Base-by-base conservation (phyloP, 2,797 vertebrate genomes). In the Lagorchestes hirsutus region DNA sequence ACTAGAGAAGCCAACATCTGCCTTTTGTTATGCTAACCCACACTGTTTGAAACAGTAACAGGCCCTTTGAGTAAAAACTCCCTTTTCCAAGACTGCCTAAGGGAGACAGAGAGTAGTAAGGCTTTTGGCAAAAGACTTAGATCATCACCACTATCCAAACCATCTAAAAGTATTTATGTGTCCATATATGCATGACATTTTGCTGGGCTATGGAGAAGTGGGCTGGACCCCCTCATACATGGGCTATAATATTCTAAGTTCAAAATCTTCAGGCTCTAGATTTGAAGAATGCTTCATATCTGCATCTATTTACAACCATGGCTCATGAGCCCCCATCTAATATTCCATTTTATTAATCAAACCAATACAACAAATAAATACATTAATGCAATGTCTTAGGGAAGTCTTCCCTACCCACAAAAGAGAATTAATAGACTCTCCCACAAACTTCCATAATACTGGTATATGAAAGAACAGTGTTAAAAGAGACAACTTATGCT, bases 11-110 rank as follows among this genome's bases (percentile, higher is more conserved):
- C 93, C 95, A 97, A 97, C 97, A 97, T 97, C 97, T 98, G 97
- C 93, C 98, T 98, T 98, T 97, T 97, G 97, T 97, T 98, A 97
- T 97, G 96, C 93, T 97, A 96, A 93, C 22, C 16, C 95, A 97
- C 93, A 94, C 31, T 96, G 93, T 96, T 93, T 93, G 56, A 96
- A 98, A 95, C 90, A 97, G 91, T 97, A n/a, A 5, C 46, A 96
- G 57, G 59, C 94, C 28, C 54, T 93, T 97, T 94, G 96, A 58
- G 95, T 91, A 93, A 59, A 96, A 97, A 95, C 5, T 90, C 54
- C 67, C 93, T 97, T 93, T 95, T 93, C 46, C 57, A 58, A 95
- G 93, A 93, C 50, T 94, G 54, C 54, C 91, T 94, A 94, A 58
- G 3, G 55, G 93, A 50, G 29, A 58, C 40, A 50, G 67, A 91